Percentiles rank a stretch among this genome's conserved stretches.
These are phyloP conservation scores for Grallaria varia DNA, from an alignment of 2,113 vertebrate species.

Conservation along the genomic window DNA sequence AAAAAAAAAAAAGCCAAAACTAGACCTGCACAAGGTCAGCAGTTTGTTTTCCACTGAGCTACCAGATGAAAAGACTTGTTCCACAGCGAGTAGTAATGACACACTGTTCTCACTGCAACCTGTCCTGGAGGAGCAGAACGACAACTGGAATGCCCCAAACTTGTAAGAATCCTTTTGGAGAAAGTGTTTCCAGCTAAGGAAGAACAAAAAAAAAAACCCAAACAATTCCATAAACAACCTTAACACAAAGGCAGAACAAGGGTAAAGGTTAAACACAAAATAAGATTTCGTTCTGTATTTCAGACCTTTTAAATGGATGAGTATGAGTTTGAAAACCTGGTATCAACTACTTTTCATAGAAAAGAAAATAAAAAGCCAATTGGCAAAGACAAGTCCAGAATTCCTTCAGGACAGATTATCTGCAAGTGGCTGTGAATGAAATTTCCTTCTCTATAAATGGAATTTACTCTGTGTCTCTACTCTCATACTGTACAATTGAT, in stretches of 20 bases:
- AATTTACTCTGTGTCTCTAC: not conserved
- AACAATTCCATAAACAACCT: not conserved
- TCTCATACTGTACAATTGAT: not conserved
- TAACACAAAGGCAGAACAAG: not conserved
- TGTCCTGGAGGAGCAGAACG: not conserved
- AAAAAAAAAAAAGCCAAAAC: not conserved
- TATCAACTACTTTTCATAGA: not conserved
- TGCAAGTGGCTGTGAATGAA: not conserved
- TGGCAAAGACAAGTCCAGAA: not conserved
- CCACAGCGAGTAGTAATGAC: not conserved
- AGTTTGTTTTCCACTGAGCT: slow-evolving; percentile 12
- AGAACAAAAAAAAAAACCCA: too few relatives aligned
- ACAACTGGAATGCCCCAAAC: not conserved
- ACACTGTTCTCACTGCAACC: not conserved
- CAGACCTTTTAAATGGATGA: not conserved
- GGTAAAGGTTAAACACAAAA: not conserved
- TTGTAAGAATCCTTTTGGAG: not conserved
- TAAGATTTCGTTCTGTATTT: not conserved
- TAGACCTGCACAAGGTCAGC: not conserved
- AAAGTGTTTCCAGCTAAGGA: not conserved
- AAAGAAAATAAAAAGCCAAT: not conserved
- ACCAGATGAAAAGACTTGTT: slow-evolving; percentile 22
- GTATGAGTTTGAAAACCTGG: not conserved
- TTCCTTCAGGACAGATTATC: not conserved
- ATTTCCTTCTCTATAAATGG: not conserved